Percentiles rank a stretch among this genome's conserved stretches.
These are phyloP conservation scores for Proteles cristata DNA, from an alignment of 2,113 vertebrate species.

Conservation along the genomic window DNA sequence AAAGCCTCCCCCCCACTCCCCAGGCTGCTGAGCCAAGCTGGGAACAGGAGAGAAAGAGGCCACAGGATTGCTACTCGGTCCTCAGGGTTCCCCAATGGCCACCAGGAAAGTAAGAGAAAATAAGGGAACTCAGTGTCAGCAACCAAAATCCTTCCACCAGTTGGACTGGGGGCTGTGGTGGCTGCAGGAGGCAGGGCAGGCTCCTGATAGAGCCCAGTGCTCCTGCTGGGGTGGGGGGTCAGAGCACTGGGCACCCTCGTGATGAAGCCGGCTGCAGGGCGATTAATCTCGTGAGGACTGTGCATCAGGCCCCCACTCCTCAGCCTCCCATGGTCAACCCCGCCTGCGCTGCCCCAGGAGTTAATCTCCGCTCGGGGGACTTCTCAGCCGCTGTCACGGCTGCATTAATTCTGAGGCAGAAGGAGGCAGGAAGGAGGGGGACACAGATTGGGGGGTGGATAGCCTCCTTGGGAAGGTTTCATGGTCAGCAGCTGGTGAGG, in stretches of 20 bases:
- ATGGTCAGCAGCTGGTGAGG: conserved; percentile 37
- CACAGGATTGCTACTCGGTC: background rate
- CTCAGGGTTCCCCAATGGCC: background rate
- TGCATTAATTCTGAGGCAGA: conserved; percentile 73
- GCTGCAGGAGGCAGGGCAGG: background rate
- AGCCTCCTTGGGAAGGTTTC: conserved; percentile 60
- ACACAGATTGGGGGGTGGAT: background rate
- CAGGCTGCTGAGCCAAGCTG: background rate
- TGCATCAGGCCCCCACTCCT: conserved; percentile 77
- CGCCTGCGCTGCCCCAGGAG: conserved; percentile 72
- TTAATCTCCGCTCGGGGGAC: conserved; percentile 78
- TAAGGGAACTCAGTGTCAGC: background rate
- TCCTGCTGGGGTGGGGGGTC: background rate
- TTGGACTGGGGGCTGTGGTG: background rate
- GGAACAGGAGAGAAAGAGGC: background rate
- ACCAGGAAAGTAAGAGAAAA: conserved; percentile 46
- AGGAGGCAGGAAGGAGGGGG: conserved; percentile 55
- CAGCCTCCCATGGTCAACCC: conserved; percentile 76
- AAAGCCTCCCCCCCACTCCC: background rate
- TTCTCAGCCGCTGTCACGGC: conserved; percentile 73
- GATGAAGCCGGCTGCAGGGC: conserved; percentile 82
- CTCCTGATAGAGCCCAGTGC: background rate
- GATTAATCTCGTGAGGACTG: conserved; percentile 86
- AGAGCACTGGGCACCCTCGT: conserved; percentile 47
- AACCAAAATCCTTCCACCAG: conserved; percentile 39